Evolutionary conservation across 2,113 vertebrate species (phyloP).

Genomic region (Percopsis transmontana): DNA sequence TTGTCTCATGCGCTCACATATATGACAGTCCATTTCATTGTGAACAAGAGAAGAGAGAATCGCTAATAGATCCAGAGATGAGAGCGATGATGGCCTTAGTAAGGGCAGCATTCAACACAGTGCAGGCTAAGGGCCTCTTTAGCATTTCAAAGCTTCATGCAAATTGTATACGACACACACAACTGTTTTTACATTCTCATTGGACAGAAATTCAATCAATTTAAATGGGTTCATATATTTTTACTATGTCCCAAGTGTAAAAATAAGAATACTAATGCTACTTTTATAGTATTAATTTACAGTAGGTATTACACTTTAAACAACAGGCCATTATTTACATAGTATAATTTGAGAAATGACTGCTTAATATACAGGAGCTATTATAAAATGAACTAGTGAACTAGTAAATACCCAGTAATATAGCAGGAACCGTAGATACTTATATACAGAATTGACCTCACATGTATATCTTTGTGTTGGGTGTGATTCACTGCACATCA

Average conservation of each 20-base stretch:
- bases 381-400: too few species aligned
- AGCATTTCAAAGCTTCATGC: slow-evolving; percentile 71
- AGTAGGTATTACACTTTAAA: too few species aligned
- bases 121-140: slow-evolving; percentile 43
- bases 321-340: too few species aligned
- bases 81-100: slow-evolving; percentile 38
- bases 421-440: too few species aligned
- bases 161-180: slow-evolving; percentile 18
- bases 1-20: not conserved
- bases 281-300: not conserved
- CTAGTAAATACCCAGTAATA: too few species aligned
- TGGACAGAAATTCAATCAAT: slow-evolving; percentile 14
- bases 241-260: slow-evolving; percentile 48
- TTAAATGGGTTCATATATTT: slow-evolving; percentile 54
- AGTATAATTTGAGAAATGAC: too few species aligned
- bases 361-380: too few species aligned
- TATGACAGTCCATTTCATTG: slow-evolving; percentile 47
- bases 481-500: too few species aligned
- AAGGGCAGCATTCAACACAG: slow-evolving; percentile 43
- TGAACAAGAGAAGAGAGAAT: slow-evolving; percentile 43
- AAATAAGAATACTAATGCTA: slow-evolving; percentile 29
- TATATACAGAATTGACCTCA: not conserved
- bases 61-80: slow-evolving; percentile 24
- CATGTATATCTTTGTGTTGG: too few species aligned
- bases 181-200: slow-evolving; percentile 13